Conservation (phyloP, 2,888 invertebrate genomes). For the Mythimna vitellina region DNA sequence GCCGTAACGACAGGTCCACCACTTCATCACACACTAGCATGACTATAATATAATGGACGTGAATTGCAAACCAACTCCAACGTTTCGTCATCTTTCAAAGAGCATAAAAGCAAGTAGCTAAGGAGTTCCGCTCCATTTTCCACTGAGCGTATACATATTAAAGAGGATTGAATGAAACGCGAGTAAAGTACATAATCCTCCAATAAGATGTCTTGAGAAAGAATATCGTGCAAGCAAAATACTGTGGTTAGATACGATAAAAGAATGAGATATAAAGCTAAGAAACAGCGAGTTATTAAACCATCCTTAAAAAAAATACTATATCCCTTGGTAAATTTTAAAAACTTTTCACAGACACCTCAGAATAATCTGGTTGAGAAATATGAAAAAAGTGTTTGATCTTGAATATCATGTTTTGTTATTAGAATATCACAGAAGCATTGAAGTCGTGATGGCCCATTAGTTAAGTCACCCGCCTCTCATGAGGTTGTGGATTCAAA, state of each 20-base stretch:
- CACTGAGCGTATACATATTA: conserved; percentile 21
- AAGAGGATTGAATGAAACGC: conserved; percentile 29
- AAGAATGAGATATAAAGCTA: conserved; percentile 1
- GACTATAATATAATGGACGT: not conserved
- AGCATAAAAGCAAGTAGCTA: not conserved
- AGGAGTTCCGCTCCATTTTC: not conserved
- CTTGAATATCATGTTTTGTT: too few species aligned
- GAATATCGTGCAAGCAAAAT: conserved; percentile 6
- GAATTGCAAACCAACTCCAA: not conserved
- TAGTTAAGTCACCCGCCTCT: too few species aligned
- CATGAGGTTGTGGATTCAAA: too few species aligned
- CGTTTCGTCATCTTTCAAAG: not conserved
- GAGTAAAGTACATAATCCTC: conserved; percentile 33
- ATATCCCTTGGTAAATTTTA: too few species aligned
- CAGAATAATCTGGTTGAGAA: too few species aligned
- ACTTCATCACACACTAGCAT: not conserved
- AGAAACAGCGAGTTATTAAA: not conserved
- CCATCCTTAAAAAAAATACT: not conserved
- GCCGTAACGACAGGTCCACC: too few species aligned
- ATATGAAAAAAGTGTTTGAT: too few species aligned
- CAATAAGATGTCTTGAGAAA: not conserved
- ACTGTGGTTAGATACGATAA: not conserved
- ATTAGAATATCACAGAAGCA: too few species aligned
- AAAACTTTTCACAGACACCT: too few species aligned
- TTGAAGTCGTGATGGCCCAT: too few species aligned